A percentile compares a stretch with the other conserved stretches of the same genome.
phyloP scores from a whole-genome alignment of 2,113 vertebrate species.

The Columbina picui region DNA sequence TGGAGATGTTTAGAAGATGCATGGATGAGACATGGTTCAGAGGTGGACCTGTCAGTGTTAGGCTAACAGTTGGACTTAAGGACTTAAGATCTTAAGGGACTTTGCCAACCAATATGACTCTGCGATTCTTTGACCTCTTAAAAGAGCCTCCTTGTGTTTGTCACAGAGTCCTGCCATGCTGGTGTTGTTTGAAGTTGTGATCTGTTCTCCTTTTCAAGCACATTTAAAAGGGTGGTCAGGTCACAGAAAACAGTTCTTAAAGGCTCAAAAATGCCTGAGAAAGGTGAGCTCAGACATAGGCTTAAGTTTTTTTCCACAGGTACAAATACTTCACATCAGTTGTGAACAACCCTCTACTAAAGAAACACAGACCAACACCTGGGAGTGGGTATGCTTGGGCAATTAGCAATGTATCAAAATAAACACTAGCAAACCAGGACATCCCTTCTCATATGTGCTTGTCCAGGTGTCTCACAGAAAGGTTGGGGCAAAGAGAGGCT shows the following conservation, averaged over 20 bases:
- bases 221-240: background rate
- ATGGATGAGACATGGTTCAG: too few relatives aligned
- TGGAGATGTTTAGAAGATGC: too few relatives aligned
- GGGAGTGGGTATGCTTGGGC: background rate
- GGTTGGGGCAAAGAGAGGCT: background rate
- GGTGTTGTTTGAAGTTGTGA: background rate
- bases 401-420: background rate
- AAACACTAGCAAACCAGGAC: background rate
- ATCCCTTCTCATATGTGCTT: background rate
- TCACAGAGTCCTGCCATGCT: rapidly evolving
- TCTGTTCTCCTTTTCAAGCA: background rate
- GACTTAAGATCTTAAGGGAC: too few relatives aligned
- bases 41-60: too few relatives aligned
- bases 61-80: too few relatives aligned
- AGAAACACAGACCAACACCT: background rate
- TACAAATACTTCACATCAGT: background rate
- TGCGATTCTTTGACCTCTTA: too few relatives aligned
- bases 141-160: background rate
- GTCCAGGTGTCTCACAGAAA: background rate
- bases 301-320: background rate
- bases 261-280: background rate
- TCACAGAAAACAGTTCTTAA: background rate
- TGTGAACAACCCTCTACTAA: background rate
- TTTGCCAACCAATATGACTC: too few relatives aligned
- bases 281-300: background rate